These are phyloP conservation scores for Temnothorax ravouxi DNA, from an alignment of 2,888 invertebrate genomes.

Conservation along the genomic window DNA sequence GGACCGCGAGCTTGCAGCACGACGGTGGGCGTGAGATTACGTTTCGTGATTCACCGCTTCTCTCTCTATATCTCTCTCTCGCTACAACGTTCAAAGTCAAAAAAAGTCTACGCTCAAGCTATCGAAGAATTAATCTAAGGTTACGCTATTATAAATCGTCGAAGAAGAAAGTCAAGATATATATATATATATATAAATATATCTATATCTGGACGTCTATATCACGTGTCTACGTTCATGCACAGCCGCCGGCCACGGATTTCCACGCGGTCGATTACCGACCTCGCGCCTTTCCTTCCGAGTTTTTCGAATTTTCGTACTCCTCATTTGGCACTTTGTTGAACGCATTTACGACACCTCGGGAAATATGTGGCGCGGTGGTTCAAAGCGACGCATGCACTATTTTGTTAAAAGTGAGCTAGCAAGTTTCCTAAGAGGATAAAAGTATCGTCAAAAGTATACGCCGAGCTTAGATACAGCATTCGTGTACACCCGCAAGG, in stretches of 20 bases:
- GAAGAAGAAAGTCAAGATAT: conserved; percentile 63
- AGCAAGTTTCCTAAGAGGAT: conserved; percentile 83
- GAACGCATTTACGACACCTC: not conserved
- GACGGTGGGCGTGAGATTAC: conserved; percentile 42
- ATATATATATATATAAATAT: not conserved
- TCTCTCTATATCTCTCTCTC: not conserved
- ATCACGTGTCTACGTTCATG: conserved; percentile 63
- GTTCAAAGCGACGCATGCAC: conserved; percentile 83
- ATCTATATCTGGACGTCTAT: conserved; percentile 57
- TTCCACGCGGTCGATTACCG: conserved; percentile 59
- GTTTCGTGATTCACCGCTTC: conserved; percentile 45
- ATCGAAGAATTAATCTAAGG: conserved; percentile 35
- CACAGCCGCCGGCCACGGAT: conserved; percentile 77
- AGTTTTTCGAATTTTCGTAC: not conserved
- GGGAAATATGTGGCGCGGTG: conserved; percentile 78
- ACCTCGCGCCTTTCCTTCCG: not conserved
- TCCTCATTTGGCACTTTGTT: not conserved
- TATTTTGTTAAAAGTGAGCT: conserved; percentile 87
- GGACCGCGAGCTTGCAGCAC: conserved; percentile 13
- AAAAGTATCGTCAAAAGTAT: conserved; percentile 83
- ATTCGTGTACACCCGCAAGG: conserved; percentile 84
- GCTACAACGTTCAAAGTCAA: conserved; percentile 26
- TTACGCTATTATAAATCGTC: conserved; percentile 68
- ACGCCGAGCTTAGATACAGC: conserved; percentile 86
- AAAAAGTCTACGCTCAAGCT: conserved; percentile 26